Evolutionary conservation across 2,113 vertebrate species (phyloP).

Genomic region (Mirounga angustirostris): DNA sequence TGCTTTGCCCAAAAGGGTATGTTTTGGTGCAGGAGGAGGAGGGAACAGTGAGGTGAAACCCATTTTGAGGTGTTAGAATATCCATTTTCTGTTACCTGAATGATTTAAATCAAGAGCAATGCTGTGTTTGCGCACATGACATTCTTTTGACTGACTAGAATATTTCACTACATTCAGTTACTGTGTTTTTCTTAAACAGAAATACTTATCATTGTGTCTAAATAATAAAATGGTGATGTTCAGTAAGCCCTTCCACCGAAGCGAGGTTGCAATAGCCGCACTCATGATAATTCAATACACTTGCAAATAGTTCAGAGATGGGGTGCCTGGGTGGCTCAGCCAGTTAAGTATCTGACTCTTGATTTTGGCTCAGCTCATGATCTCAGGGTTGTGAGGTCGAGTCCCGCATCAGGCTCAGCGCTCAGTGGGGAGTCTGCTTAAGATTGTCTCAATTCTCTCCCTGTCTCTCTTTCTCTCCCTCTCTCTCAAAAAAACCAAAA

Average conservation of each 20-base stretch:
- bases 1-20: accelerated
- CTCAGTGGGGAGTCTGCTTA: background rate
- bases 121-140: accelerated
- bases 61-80: background rate
- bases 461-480: background rate
- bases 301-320: background rate
- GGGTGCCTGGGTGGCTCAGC: background rate
- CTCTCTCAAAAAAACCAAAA: background rate
- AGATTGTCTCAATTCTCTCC: background rate
- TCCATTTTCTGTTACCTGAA: background rate
- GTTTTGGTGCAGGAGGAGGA: background rate
- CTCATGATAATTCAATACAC: background rate
- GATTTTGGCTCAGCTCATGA: background rate
- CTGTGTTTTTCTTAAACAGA: background rate
- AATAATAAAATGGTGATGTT: background rate
- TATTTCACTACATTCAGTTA: background rate
- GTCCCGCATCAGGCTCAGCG: background rate
- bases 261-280: accelerated
- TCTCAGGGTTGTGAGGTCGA: background rate
- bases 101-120: background rate
- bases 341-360: background rate
- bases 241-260: background rate
- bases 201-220: background rate
- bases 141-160: background rate
- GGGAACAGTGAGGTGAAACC: too few species aligned